Conservation (phyloP, 1,140 invertebrate genomes). For the Anoplolepis gracilipes region DNA sequence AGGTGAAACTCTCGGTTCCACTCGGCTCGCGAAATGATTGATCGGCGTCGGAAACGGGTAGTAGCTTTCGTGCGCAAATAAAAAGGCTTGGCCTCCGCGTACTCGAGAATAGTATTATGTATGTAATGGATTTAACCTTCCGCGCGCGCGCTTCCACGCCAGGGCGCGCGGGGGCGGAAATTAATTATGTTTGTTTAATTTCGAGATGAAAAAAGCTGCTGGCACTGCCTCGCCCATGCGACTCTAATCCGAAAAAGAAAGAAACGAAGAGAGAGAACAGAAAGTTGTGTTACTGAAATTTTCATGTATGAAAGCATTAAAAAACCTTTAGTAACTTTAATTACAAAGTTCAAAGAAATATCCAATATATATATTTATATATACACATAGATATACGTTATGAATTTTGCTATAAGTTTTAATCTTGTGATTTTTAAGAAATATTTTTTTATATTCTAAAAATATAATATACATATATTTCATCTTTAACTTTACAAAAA, state of each 20-base stretch:
- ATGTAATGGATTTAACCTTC: conserved; percentile 65
- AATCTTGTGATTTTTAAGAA: no score
- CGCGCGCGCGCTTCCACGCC: conserved; percentile 13
- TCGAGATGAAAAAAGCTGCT: conserved; percentile 63
- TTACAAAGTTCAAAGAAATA: neutral
- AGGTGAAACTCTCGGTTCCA: conserved; percentile 39
- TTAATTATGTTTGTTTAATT: conserved; percentile 74
- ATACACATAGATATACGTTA: no score
- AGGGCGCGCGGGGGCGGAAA: conserved; percentile 52
- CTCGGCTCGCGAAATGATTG: conserved; percentile 48
- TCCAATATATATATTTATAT: no score
- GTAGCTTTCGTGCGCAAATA: conserved; percentile 62
- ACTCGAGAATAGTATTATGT: conserved; percentile 48
- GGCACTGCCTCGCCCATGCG: conserved; percentile 25
- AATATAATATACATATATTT: neutral
- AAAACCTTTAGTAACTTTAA: neutral
- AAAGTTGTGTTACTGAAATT: neutral
- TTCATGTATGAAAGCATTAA: neutral
- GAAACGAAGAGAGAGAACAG: neutral
- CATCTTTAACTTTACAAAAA: neutral
- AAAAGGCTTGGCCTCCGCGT: conserved; percentile 55
- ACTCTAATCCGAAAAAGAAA: conserved; percentile 2
- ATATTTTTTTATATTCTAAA: no score
- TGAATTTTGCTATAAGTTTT: no score
- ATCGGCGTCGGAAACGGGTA: conserved; percentile 50